These are phyloP conservation scores for Serrognathus titanus DNA, from an alignment of 2,888 invertebrate species.

Conservation along the genomic window DNA sequence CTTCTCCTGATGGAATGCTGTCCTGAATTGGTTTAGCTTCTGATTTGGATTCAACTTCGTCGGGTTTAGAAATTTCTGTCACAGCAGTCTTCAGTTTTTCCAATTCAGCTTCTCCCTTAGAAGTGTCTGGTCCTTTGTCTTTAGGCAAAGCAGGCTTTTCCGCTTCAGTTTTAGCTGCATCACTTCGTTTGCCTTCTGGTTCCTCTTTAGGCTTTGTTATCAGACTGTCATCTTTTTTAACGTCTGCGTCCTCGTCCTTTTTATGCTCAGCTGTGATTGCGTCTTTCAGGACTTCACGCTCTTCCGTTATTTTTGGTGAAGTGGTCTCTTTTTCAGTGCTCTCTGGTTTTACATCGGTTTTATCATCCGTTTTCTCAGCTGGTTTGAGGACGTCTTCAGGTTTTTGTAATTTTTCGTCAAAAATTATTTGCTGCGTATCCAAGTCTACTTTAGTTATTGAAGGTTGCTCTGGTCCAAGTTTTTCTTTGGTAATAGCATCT, in stretches of 20 bases:
- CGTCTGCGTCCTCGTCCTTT: neutral
- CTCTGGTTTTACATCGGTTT: constrained; percentile 5
- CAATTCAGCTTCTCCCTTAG: too few species aligned
- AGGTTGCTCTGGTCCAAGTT: too few species aligned
- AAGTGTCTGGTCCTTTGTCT: neutral
- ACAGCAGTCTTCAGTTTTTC: too few species aligned
- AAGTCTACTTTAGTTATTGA: too few species aligned
- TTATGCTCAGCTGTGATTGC: constrained; percentile 6
- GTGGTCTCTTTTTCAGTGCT: neutral
- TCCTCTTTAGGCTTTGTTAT: constrained; percentile 1
- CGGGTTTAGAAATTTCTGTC: too few species aligned
- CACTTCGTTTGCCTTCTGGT: neutral
- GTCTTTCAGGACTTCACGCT: constrained; percentile 5
- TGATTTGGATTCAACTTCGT: too few species aligned
- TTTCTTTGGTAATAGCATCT: too few species aligned
- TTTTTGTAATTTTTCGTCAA: neutral
- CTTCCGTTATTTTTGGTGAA: constrained; percentile 4
- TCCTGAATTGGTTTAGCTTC: too few species aligned
- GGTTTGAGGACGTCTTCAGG: neutral
- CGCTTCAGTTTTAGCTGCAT: constrained; percentile 7
- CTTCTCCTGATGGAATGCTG: too few species aligned
- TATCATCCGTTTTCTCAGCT: neutral
- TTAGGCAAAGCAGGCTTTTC: neutral
- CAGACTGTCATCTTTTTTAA: neutral
- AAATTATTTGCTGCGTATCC: too few species aligned